Evolutionary conservation across 2,888 invertebrate genomes (phyloP), one percentile per base, ranked within the genome.

Genomic region (Drosophila ustulata): DNA sequence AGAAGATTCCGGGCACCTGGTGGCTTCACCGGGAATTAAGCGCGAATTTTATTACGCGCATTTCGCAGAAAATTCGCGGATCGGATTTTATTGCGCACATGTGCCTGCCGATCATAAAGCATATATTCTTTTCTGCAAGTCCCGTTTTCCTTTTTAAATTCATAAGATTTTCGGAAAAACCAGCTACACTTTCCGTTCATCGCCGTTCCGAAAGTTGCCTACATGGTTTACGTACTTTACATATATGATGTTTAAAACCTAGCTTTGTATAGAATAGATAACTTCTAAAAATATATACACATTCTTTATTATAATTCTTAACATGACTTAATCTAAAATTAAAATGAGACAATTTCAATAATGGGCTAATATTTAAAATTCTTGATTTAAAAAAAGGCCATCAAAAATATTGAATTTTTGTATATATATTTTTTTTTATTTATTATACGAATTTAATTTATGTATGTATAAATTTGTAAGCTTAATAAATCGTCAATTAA

Each of bases 161-260:
- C 88, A 89, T 89, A 85, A 88, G 76, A 80, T 80, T 88, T 89
- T 85, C 71, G 89, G 89, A 66, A 88, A 88, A 82, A 70, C 89
- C 89, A 76, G 71, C 57, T 55, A 72, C 41, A 39, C 26, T 71
- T 82, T 85, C 74, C 85, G 55, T 81, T 86, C 80, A 84, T 85
- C 57, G 45, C 55, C 8, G 6, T 6, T 23, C 32, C 18, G 11
- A 18, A 34, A 49, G 51, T 28, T 47, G 52, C 57, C 39, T 32
- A 43, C 43, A 47, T 32, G 11, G 11, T 56, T 39, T 39, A 8
- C 3, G 13, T 28, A 28, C 37, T 18, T 18, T 18, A 26, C 46
- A 57, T 37, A 57, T 45, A 53, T 25, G 23, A 41, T 18, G 6
- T 7, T 18, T 41, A 1, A 41, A 41, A 7, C 6, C 39, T 41